Evolutionary conservation across 2,113 vertebrate genomes (phyloP), one percentile per base, ranked within the genome.

Genomic region (Oostethus manadensis): DNA sequence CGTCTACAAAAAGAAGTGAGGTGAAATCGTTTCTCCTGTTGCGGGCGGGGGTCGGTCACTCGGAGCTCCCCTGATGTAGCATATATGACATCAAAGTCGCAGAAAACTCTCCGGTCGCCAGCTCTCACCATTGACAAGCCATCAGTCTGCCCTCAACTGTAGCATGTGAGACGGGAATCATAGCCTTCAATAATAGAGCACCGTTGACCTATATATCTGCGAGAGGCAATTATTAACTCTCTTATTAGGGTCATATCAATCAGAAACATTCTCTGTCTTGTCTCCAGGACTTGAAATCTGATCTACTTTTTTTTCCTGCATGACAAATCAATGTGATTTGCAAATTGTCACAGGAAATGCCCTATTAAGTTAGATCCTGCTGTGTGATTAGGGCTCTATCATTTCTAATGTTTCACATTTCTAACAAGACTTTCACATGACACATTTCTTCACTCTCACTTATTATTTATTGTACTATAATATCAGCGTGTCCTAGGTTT

Each of bases 131-230:
- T 66, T 65, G 48, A 62, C 42, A 56, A 57, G 40, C 43, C 56
- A 47, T 72, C 67, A 55, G 68, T 68, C 59, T 67, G 44, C 14
- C 56, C 9, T 55, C 55, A 14, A 13, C 38, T 42, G 14, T 42
- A 46, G 53, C 46, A 40, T 65, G 66, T 1, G 26, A 22, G 68
- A 8, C 60, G 62, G 68, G 55, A 80, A 53, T 69, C 15, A 2
- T 18, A 49, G 64, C 26, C 59, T 78, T 69, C 71, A 82, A 78
- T 83, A 83, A 77, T 82, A 79, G 79, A 68, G 66, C 67, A 46
- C 64, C 49, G 33, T 80, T 80, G 77, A 80, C 81, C 81, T 59
- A 80, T 56, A 74, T 82, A 60, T 73, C 55, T 33, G 51, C 51
- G 56, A 6, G 55, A 63, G 72, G 66, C 20, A 47, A 7, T 73